Evolutionary conservation across 2,797 vertebrate species (phyloP), one percentile per base, ranked within the genome.

Genomic region (Xiphorhynchus erythropygius): DNA sequence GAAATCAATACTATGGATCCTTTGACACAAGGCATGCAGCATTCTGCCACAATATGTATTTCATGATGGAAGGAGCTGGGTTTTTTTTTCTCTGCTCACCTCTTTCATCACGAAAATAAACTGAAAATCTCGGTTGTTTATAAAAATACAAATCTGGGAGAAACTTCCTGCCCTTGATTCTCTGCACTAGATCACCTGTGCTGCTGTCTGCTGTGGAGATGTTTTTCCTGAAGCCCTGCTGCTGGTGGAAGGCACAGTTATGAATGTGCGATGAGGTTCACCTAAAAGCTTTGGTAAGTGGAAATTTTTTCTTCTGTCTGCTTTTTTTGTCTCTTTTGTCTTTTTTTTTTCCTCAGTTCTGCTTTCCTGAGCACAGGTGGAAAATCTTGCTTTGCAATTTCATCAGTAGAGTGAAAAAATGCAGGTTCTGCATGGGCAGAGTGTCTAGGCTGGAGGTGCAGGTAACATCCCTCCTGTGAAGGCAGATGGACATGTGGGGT

Each of bases 1-100:
- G 88, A 75, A 95, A 97, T 97, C 97, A 87, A 97, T 97, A 84
- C 57, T 93, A 94, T 96, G 86, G 96, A 97, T 96, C 88, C 92
- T 96, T 96, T 95, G 95, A 96, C 93, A 94, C 79, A 71, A 94
- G 80, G 89, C 95, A 96, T 14, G 53, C 75, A 86, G 67, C n/a
- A 76, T 82, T 92, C 92, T 94, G 93, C 92, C 95, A 95, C 80
- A 73, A 59, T 90, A 74, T 77, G 80, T 92, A 85, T 93, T 83
- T 80, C 83, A 88, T 57, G 78, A 91, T 79, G 87, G 81, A 96
- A 87, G 25, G 46, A 90, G 30, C 41, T 28, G n/a, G 37, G 35
- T 24, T 42, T 57, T 69, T 78, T 77, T 87, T 93, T 69, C 64
- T 33, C 64, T 82, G 37, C 28, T 89, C 33, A 10, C 74, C 86